These are phyloP conservation scores for Aplochiton taeniatus DNA, from an alignment of 2,797 vertebrate species.

Conservation along the genomic window DNA sequence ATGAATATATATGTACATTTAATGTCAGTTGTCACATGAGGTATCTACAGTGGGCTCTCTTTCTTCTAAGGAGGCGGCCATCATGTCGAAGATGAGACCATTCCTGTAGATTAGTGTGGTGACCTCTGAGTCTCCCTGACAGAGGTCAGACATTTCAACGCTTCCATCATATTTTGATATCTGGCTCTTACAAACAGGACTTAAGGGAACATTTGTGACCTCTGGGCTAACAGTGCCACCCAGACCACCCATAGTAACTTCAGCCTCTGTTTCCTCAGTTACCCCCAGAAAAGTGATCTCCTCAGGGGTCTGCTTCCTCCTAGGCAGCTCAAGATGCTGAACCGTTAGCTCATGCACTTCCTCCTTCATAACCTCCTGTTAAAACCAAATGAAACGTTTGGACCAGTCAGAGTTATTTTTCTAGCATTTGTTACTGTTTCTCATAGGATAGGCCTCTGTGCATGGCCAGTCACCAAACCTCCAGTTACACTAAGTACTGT, in stretches of 20 bases:
- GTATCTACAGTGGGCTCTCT: not conserved
- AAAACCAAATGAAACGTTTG: not conserved
- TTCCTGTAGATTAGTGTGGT: conserved; percentile 60
- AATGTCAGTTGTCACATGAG: too few species aligned
- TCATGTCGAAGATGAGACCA: conserved; percentile 65
- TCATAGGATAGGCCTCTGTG: too few species aligned
- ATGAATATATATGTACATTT: too few species aligned
- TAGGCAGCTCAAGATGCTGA: conserved; percentile 22
- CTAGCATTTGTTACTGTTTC: too few species aligned
- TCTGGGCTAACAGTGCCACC: conserved; percentile 19
- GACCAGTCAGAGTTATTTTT: too few species aligned
- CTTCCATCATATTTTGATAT: conserved; percentile 20
- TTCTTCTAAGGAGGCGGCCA: conserved; percentile 40
- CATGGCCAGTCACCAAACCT: too few species aligned
- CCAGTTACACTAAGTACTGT: too few species aligned
- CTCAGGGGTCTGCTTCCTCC: conserved; percentile 12
- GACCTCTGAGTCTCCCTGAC: conserved; percentile 50
- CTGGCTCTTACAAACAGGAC: conserved; percentile 23
- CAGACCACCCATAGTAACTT: conserved; percentile 11
- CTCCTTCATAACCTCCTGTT: conserved; percentile 54
- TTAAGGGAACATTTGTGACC: conserved; percentile 16
- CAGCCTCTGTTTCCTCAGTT: not conserved
- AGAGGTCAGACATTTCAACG: conserved; percentile 22
- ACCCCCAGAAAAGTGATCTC: not conserved
- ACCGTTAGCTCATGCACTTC: conserved; percentile 53